phyloP scores from a whole-genome alignment of 1,140 invertebrate genomes.

The Magallana angulata region DNA sequence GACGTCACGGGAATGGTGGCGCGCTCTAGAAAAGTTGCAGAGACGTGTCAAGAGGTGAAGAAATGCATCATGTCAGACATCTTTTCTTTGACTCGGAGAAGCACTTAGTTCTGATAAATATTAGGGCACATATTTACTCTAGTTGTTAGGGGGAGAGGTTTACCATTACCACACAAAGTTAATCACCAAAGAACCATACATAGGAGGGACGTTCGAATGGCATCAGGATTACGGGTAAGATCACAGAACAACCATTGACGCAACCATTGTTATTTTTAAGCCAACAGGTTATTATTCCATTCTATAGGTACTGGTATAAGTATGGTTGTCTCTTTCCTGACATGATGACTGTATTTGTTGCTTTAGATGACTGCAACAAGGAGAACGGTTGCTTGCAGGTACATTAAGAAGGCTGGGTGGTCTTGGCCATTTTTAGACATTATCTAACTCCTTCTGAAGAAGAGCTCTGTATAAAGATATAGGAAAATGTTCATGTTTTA shows the following conservation, averaged over 20 bases:
- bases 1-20: conserved; percentile 73
- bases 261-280: neutral
- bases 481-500: too few relatives aligned
- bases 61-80: neutral
- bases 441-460: too few relatives aligned
- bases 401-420: neutral
- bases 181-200: conserved; percentile 69
- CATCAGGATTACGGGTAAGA: conserved; percentile 75
- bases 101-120: neutral
- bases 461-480: too few relatives aligned
- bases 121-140: neutral
- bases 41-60: conserved; percentile 67
- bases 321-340: conserved; percentile 74
- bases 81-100: neutral
- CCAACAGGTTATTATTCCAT: neutral
- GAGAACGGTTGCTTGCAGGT: conserved; percentile 75
- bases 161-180: conserved; percentile 75
- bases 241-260: too few relatives aligned
- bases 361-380: conserved; percentile 69
- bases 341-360: conserved; percentile 73
- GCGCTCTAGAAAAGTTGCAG: conserved; percentile 67
- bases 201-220: conserved; percentile 72
- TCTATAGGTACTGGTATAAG: conserved; percentile 75
- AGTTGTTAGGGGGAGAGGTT: conserved; percentile 70
- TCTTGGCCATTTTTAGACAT: too few relatives aligned